A percentile compares a stretch with the other conserved stretches of the same genome.
These are phyloP conservation scores for Rhabdornis inornatus DNA, from an alignment of 2,113 vertebrate genomes.

Conservation along the genomic window DNA sequence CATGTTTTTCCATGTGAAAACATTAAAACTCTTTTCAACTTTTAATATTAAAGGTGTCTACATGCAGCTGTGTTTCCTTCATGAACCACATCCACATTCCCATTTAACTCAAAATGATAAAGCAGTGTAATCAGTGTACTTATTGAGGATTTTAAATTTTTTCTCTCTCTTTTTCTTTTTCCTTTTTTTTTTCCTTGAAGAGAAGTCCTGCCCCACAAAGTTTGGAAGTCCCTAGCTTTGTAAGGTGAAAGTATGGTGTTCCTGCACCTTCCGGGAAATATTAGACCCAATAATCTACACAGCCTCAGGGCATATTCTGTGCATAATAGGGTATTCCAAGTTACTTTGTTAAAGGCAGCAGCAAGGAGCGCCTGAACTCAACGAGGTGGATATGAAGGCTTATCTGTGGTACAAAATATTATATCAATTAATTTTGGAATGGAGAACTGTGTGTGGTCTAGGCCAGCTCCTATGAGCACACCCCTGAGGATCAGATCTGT, in stretches of 20 bases:
- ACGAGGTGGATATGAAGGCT: not conserved
- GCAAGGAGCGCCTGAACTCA: not conserved
- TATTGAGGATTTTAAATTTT: not conserved
- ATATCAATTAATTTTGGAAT: not conserved
- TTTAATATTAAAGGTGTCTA: not conserved
- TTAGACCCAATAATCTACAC: not conserved
- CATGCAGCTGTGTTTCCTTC: fast-evolving
- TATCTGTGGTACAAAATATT: not conserved
- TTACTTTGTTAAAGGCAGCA: not conserved
- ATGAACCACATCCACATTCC: not conserved
- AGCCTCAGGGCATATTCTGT: not conserved
- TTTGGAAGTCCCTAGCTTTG: not conserved
- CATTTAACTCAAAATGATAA: not conserved
- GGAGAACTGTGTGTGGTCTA: not conserved
- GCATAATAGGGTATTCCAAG: fast-evolving
- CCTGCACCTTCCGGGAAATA: not conserved
- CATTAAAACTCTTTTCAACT: not conserved
- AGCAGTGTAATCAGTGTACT: not conserved
- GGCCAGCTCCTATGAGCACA: not conserved
- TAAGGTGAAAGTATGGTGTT: not conserved
- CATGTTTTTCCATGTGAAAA: not conserved
- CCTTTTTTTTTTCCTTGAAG: not conserved
- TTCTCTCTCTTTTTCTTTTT: too few relatives aligned
- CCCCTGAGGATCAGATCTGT: not conserved
- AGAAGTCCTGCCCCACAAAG: not conserved